Base-by-base conservation (phyloP, 2,797 vertebrate genomes). In the Mionectes olivaceus region DNA sequence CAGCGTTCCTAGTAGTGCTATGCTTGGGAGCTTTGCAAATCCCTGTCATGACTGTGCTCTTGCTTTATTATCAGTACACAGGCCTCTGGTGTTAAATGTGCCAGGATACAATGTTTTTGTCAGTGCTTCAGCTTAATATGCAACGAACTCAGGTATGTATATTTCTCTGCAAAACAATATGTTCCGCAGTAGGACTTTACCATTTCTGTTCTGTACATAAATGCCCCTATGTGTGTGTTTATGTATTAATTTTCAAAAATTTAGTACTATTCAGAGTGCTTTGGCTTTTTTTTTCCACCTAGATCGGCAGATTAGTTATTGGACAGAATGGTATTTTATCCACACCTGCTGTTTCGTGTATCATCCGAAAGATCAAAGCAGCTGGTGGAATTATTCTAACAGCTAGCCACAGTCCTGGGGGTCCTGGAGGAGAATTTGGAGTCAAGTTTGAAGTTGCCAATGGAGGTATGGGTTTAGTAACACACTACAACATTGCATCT, bases 361-460 rank as follows among this genome's bases (percentile, higher is more conserved):
- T 99, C 97, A 99, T 99, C 98, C 98, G 99, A 92, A 99, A 99
- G 98, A 99, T 99, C 97, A 99, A 99, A 97, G 99, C 99, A 68
- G 99, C 99, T 49, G 99, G 99, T 57, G 99, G 99, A 71, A 99
- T 99, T 97, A 99, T 99, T 96, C 97, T 99, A 47, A 99, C 99
- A 91, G 99, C 99, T 41, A 99, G 99, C 96, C 99, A 99, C 97
- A 99, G 99, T 97, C 99, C 99, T 14, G 99, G 99, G 93, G 99
- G 99, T 43, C 99, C 99, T 5, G 98, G 98, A 70, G 99, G 99
- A 96, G 99, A 99, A 96, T 99, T 99, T 97, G 99, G 99, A 94
- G 98, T 99, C 89, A 99, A 99, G 97, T 99, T 99, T 96, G 99
- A 99, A 79, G 98, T 99, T 95, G 97, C 99, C 69, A 99, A 99